A percentile compares a stretch with the other conserved stretches of the same genome.
Conservation (phyloP, 2,797 vertebrate genomes). For the Premnoplex brunnescens region DNA sequence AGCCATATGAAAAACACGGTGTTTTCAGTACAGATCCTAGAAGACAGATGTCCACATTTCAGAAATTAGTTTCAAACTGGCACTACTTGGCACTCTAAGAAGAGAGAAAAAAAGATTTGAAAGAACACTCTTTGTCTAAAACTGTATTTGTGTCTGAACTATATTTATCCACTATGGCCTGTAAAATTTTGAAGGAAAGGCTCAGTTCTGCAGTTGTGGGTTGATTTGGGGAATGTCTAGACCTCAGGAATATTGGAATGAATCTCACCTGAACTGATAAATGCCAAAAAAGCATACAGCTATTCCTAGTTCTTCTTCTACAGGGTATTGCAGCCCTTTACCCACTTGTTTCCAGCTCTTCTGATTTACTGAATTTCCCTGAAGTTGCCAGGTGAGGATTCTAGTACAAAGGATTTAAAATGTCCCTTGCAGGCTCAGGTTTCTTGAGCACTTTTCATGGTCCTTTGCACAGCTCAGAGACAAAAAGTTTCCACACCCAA, state of each 20-base stretch:
- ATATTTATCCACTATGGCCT: neutral
- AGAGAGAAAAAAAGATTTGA: neutral
- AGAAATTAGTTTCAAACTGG: constrained; percentile 53
- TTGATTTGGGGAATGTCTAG: neutral
- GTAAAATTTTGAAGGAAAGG: neutral
- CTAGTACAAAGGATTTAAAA: neutral
- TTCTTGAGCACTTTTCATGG: neutral
- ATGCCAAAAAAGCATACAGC: neutral
- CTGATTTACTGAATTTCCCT: neutral
- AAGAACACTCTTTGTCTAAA: constrained; percentile 24
- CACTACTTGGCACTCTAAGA: constrained; percentile 11
- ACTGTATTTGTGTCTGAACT: constrained; percentile 33
- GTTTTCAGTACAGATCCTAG: constrained; percentile 56
- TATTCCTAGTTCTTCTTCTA: neutral
- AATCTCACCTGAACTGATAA: neutral
- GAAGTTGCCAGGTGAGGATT: neutral
- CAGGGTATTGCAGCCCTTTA: neutral
- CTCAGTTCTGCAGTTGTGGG: neutral
- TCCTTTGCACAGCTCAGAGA: neutral
- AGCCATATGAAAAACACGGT: constrained; percentile 43
- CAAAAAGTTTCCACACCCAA: neutral
- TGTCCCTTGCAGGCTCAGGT: neutral
- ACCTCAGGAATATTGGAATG: neutral
- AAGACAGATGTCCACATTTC: constrained; percentile 63
- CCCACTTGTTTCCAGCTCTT: neutral